Evolutionary conservation across 2,113 vertebrate species (phyloP).

Genomic region (Glaucidium brasilianum): DNA sequence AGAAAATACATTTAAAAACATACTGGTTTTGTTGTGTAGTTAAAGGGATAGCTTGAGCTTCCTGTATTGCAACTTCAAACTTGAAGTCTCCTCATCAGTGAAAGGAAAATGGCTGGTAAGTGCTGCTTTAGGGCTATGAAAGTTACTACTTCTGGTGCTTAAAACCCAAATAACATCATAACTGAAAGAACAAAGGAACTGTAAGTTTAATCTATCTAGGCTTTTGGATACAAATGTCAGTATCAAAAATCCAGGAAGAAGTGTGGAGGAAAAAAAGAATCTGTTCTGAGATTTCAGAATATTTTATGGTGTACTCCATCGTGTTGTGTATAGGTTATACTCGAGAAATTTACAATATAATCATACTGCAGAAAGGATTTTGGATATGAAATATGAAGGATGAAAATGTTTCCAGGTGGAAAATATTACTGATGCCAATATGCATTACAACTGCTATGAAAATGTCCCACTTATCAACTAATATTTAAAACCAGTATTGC

Average conservation of each 20-base stretch:
- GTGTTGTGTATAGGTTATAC: background rate
- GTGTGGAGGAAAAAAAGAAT: background rate
- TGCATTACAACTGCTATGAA: background rate
- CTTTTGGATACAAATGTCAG: background rate
- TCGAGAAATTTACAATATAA: background rate
- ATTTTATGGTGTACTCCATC: background rate
- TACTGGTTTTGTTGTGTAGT: background rate
- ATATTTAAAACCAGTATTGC: background rate
- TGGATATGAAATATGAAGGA: background rate
- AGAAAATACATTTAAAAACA: slow-evolving; percentile 14
- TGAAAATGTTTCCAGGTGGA: background rate
- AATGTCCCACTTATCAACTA: background rate
- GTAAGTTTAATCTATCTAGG: background rate
- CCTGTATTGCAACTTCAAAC: background rate
- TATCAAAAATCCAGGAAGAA: background rate
- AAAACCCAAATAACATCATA: background rate
- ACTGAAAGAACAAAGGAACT: background rate
- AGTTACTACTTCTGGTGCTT: background rate
- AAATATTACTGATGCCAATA: background rate
- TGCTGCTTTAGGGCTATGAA: background rate
- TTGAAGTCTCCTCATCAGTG: background rate
- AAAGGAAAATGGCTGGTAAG: background rate
- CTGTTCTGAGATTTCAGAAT: background rate
- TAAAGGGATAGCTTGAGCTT: background rate
- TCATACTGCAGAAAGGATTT: background rate